Evolutionary conservation across 2,113 vertebrate species (phyloP).

Genomic region (human): DNA sequence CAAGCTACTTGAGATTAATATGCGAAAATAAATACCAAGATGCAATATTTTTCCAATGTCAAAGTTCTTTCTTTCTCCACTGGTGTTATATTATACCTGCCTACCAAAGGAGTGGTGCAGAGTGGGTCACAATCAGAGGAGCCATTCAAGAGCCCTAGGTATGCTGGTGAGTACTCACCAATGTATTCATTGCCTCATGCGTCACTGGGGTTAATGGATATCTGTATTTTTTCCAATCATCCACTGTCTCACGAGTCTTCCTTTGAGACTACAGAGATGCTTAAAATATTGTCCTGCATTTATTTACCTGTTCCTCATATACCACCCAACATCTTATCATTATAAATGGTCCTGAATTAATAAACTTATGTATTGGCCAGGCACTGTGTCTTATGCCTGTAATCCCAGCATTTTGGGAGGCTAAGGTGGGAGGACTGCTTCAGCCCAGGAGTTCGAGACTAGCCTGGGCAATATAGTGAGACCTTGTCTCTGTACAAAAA

Average conservation of each 20-base stretch:
- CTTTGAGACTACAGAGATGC: not conserved
- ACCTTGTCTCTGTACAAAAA: no score
- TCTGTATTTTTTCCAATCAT: not conserved
- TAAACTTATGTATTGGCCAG: no score
- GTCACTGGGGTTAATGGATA: not conserved
- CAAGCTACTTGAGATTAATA: not conserved
- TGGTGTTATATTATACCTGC: not conserved
- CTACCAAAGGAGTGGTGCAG: not conserved
- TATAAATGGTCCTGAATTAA: not conserved
- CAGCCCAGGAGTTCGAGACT: no score
- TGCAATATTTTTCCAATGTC: not conserved
- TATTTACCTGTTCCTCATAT: not conserved
- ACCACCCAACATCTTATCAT: not conserved
- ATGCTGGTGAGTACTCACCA: not conserved
- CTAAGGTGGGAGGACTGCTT: no score
- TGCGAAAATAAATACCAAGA: conserved; percentile 7
- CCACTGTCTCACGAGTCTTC: not conserved
- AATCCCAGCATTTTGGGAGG: no score
- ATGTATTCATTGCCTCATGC: not conserved
- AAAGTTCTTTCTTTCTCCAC: not conserved
- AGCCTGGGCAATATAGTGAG: no score
- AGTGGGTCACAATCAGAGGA: not conserved
- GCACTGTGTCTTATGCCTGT: no score
- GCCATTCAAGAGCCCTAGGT: not conserved
- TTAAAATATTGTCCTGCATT: not conserved